phyloP scores from a whole-genome alignment of 2,797 vertebrate genomes.

The Falco rusticolus region DNA sequence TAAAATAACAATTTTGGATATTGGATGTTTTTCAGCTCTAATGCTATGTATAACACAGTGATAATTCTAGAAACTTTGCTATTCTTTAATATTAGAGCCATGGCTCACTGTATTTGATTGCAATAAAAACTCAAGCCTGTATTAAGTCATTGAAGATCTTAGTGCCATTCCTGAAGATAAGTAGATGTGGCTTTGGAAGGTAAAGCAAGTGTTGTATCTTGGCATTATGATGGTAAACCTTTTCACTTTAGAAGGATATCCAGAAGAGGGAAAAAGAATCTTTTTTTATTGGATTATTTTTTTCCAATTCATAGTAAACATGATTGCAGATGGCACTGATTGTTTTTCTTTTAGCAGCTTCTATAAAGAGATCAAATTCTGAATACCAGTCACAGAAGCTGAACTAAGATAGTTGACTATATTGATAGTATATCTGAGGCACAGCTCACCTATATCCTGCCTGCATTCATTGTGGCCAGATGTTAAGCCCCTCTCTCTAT shows the following conservation, averaged over 20 bases:
- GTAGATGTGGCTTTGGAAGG: background rate
- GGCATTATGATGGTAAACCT: background rate
- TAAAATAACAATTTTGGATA: background rate
- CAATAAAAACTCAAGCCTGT: background rate
- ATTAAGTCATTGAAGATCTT: background rate
- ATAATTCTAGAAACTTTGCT: background rate
- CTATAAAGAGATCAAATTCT: background rate
- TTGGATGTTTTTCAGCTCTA: background rate
- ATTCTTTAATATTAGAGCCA: background rate
- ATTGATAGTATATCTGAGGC: background rate
- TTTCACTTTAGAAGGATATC: background rate
- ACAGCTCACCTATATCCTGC: background rate
- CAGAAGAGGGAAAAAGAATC: background rate
- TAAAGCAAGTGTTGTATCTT: background rate
- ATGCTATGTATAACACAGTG: background rate
- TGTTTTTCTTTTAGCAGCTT: background rate
- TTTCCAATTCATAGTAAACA: rapidly evolving
- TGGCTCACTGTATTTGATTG: background rate
- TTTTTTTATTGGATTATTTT: background rate
- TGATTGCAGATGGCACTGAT: background rate
- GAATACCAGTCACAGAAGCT: background rate
- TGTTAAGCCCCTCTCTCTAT: background rate
- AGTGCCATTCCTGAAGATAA: background rate
- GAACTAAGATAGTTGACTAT: background rate
- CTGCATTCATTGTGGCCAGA: background rate